phyloP scores from a whole-genome alignment of 1,140 invertebrate species.

The Tribolium castaneum region DNA sequence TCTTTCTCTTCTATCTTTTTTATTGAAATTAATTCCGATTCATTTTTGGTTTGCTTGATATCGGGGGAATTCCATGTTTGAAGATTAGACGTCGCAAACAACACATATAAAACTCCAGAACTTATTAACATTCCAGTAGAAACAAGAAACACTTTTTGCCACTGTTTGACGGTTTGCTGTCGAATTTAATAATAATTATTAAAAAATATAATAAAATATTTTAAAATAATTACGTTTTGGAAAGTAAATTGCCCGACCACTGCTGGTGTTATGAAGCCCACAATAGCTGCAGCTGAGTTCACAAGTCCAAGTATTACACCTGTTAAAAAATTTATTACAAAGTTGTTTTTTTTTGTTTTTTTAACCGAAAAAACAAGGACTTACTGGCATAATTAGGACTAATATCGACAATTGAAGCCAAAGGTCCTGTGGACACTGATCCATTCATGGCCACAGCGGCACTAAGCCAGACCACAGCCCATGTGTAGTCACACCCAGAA shows the following conservation, averaged over 20 bases:
- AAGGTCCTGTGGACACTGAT: slow-evolving; percentile 73
- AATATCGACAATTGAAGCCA: slow-evolving; percentile 74
- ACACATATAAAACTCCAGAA: slow-evolving; percentile 68
- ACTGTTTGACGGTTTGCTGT: slow-evolving; percentile 75
- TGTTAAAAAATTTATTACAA: too few relatives aligned
- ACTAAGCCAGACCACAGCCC: slow-evolving; percentile 72
- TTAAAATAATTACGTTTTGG: slow-evolving; percentile 53
- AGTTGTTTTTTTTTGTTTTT: too few relatives aligned
- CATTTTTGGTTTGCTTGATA: neutral
- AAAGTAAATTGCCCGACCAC: slow-evolving; percentile 57
- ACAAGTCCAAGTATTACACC: slow-evolving; percentile 56
- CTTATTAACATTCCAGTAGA: slow-evolving; percentile 66
- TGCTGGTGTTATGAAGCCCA: slow-evolving; percentile 58
- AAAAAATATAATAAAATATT: too few relatives aligned
- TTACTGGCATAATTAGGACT: slow-evolving; percentile 77
- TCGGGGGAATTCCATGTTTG: slow-evolving; percentile 72
- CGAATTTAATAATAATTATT: neutral
- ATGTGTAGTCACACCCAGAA: slow-evolving; percentile 71
- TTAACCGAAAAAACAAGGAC: slow-evolving; percentile 15
- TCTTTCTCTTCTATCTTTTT: slow-evolving; percentile 40
- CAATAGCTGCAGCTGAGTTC: slow-evolving; percentile 54
- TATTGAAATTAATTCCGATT: slow-evolving; percentile 51
- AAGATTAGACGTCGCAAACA: slow-evolving; percentile 71
- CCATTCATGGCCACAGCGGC: slow-evolving; percentile 72
- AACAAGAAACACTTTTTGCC: slow-evolving; percentile 75